These are phyloP conservation scores for Camptogramma bilineatum DNA, from an alignment of 2,888 invertebrate genomes.

Conservation along the genomic window DNA sequence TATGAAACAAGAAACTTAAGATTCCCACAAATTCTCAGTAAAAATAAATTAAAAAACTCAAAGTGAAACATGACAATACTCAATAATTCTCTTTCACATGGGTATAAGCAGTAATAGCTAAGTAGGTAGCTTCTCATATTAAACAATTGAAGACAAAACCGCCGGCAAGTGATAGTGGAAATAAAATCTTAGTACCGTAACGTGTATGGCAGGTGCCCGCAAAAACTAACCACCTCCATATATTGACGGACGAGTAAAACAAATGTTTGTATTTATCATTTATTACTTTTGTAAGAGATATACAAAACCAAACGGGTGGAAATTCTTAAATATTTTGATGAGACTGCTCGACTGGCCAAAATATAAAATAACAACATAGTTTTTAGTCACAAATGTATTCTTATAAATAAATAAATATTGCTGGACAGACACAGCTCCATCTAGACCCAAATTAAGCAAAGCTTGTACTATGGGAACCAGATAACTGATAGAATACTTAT, in stretches of 20 bases:
- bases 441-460: too few species aligned
- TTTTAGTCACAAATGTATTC: too few species aligned
- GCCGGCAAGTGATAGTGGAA: slow-evolving; percentile 26
- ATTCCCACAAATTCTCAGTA: not conserved
- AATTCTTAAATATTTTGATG: not conserved
- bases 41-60: not conserved
- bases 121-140: slow-evolving; percentile 10
- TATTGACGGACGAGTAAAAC: slow-evolving; percentile 38
- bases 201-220: slow-evolving; percentile 43
- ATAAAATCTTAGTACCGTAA: slow-evolving; percentile 41
- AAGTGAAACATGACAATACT: not conserved
- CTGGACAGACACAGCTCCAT: too few species aligned
- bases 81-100: not conserved
- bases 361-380: too few species aligned
- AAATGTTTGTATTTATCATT: slow-evolving; percentile 29
- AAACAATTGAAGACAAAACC: slow-evolving; percentile 19
- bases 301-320: not conserved
- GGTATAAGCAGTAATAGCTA: not conserved
- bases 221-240: slow-evolving; percentile 44
- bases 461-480: too few species aligned
- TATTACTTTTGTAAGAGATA: slow-evolving; percentile 25
- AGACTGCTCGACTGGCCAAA: too few species aligned
- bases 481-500: too few species aligned
- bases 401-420: too few species aligned
- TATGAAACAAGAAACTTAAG: not conserved